A percentile compares a stretch with the other conserved stretches of the same genome.
Conservation (phyloP, 2,888 invertebrate species). For the Melanostoma scalare region DNA sequence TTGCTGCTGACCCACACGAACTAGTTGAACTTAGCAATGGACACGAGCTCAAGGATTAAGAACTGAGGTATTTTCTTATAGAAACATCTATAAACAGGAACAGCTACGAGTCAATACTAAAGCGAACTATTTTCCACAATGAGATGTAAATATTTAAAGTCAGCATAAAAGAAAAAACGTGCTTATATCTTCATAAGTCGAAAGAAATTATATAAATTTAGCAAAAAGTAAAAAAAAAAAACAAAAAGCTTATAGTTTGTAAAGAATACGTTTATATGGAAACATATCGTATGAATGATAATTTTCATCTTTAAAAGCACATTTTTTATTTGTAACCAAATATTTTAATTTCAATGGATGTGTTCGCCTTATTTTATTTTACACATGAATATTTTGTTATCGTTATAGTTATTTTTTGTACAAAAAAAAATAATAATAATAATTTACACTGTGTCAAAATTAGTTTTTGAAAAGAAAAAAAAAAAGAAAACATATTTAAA, state of each 20-base stretch:
- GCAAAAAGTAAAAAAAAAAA: constrained; percentile 3
- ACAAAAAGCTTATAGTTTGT: constrained; percentile 15
- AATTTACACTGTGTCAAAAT: constrained; percentile 48
- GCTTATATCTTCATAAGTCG: constrained; percentile 10
- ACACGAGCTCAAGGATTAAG: constrained; percentile 81
- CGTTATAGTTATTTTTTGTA: constrained; percentile 61
- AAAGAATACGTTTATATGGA: not conserved
- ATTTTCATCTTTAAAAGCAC: constrained; percentile 20
- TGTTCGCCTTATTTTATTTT: constrained; percentile 58
- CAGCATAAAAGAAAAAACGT: constrained; percentile 1
- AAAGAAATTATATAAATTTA: constrained; percentile 5
- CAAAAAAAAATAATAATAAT: constrained; percentile 42
- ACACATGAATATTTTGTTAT: constrained; percentile 41
- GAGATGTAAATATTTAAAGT: constrained; percentile 59
- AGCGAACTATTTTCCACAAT: constrained; percentile 34
- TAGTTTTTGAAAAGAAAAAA: constrained; percentile 43
- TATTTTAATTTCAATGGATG: constrained; percentile 37
- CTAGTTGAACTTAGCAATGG: constrained; percentile 85
- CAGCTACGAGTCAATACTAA: constrained; percentile 15
- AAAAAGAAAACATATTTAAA: constrained; percentile 16
- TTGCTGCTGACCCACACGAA: constrained; percentile 85
- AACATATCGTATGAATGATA: not conserved
- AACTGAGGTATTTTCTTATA: constrained; percentile 15
- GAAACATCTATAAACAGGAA: not conserved
- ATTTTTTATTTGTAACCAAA: constrained; percentile 27